Percentiles rank a stretch among this genome's conserved stretches.
Conservation (phyloP, 2,888 invertebrate genomes). For the Odontocerum albicorne region DNA sequence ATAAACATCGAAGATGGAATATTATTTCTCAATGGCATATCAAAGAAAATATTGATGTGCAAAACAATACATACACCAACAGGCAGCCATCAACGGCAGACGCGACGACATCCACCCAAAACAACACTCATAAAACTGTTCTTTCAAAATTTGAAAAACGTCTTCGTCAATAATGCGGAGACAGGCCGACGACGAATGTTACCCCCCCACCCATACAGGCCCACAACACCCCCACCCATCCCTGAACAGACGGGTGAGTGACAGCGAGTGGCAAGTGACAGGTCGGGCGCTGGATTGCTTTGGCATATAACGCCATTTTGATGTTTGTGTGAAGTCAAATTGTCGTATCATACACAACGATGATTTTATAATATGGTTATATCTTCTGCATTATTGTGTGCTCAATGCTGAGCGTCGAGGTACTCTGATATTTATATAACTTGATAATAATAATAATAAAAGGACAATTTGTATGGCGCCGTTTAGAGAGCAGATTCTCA, state of each 20-base stretch:
- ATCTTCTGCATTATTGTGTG: neutral
- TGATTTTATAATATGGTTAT: neutral
- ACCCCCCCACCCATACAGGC: neutral
- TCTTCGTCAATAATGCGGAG: slow-evolving; percentile 12
- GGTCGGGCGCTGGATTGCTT: slow-evolving; percentile 1
- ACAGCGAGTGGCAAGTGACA: slow-evolving; percentile 31
- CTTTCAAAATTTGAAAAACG: slow-evolving; percentile 6
- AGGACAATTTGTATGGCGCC: too few species aligned
- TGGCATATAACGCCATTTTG: neutral
- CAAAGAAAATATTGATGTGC: too few species aligned
- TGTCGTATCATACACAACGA: too few species aligned
- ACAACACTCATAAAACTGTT: neutral
- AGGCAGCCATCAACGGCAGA: too few species aligned
- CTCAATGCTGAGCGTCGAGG: too few species aligned
- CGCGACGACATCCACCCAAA: neutral
- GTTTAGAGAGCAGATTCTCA: too few species aligned
- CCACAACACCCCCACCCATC: neutral
- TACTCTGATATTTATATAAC: too few species aligned
- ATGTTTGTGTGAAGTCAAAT: neutral
- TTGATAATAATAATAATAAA: too few species aligned
- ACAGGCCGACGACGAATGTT: slow-evolving; percentile 1
- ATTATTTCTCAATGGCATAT: too few species aligned
- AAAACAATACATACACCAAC: too few species aligned
- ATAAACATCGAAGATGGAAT: too few species aligned
- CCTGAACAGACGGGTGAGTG: slow-evolving; percentile 10